Evolutionary conservation across 2,888 invertebrate genomes (phyloP), one percentile per base, ranked within the genome.

Genomic region (Charanyca ferruginea): DNA sequence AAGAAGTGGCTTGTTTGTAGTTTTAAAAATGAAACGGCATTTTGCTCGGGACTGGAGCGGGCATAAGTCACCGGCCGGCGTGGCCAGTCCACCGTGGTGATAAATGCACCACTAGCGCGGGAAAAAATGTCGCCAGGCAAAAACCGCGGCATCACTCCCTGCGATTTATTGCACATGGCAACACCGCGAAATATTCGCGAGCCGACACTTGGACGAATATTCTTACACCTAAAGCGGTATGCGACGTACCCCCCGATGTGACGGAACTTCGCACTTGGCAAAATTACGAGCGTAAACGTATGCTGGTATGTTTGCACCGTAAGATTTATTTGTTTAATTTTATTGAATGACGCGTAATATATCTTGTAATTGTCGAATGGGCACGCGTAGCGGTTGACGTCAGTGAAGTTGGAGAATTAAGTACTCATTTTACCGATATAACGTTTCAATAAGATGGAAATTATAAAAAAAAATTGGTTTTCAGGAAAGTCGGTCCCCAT

Each of bases 71-170:
- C 92, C 87, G 86, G 82, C 83, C 81, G 73, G 73, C 75, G 75
- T 59, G 70, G 73, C 80, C 81, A 79, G 78, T 76, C 76, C 76
- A 73, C 79, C 68, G 77, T 92, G 25, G 80, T 94, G 94, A 95
- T 94, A 94, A 92, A 95, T 94, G 91, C 85, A 86, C 83, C 83
- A 88, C 93, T 93, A 93, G 94, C 93, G 94, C 94, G 94, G 94
- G 94, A 95, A 95, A 94, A 95, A 95, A 94, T 95, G 94, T 94
- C 94, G 91, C 89, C 82, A 87, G 87, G 90, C 91, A 93, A 93
- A 94, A 95, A 94, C 87, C 86, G 80, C 89, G 88, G 89, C 93
- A 94, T 95, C 95, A 94, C 92, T 94, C 94, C 87, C 80, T 80
- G 86, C 85, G 91, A 95, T 94, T 95, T 95, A 95, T 95, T 90